A percentile compares a stretch with the other conserved stretches of the same genome.
Conservation (phyloP, 2,797 vertebrate genomes). For the Acomys russatus region DNA sequence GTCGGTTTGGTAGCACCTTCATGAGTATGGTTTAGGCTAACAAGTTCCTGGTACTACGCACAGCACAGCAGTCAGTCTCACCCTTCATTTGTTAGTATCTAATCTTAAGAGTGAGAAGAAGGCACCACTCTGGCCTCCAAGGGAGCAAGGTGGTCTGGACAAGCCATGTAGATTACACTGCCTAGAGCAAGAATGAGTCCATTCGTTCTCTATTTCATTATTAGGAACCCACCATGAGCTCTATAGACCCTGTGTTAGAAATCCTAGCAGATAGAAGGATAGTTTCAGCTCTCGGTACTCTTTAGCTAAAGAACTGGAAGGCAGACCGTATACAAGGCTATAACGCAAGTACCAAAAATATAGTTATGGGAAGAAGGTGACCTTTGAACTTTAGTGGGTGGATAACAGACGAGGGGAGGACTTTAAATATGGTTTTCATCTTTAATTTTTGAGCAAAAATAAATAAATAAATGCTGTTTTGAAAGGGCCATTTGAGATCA, state of each 20-base stretch:
- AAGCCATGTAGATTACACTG: fast-evolving
- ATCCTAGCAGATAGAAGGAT: not conserved
- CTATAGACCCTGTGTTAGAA: not conserved
- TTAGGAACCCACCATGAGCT: not conserved
- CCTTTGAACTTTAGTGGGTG: not conserved
- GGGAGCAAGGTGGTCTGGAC: not conserved
- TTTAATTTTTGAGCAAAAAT: slow-evolving; percentile 11
- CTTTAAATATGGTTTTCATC: slow-evolving; percentile 1
- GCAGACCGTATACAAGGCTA: not conserved
- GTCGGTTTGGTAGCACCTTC: not conserved
- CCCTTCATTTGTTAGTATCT: not conserved
- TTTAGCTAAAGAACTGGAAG: not conserved
- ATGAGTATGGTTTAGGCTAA: not conserved
- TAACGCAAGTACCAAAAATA: not conserved
- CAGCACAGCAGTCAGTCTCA: not conserved
- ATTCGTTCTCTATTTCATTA: not conserved
- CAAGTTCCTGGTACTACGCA: not conserved
- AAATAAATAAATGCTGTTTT: slow-evolving; percentile 39
- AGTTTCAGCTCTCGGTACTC: not conserved
- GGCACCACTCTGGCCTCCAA: not conserved
- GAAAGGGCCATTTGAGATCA: not conserved
- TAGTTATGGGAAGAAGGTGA: not conserved
- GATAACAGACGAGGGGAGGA: not conserved
- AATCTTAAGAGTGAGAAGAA: not conserved
- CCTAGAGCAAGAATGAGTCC: not conserved